Evolutionary conservation across 2,797 vertebrate species (phyloP), one percentile per base, ranked within the genome.

Genomic region (Notoglanidium macrostoma): DNA sequence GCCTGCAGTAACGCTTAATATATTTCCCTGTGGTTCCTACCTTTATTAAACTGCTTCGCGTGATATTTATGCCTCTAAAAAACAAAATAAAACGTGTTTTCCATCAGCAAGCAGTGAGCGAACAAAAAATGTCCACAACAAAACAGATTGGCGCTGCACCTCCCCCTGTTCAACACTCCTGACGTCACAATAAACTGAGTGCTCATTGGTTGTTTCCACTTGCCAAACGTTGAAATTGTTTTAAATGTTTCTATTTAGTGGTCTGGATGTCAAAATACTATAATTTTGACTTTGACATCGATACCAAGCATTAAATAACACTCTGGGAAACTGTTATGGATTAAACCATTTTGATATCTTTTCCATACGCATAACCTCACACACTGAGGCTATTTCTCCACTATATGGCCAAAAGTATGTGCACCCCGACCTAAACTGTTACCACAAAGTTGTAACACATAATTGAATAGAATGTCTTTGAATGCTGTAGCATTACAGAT

Each of bases 161-260:
- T 84, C 88, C 46, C 85, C 87, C 35, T 11, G 17, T 82, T 68
- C 86, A 35, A 84, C 77, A 84, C 91, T 85, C 90, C 90, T 83
- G 8, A 94, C 93, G 32, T 84, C 85, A 85, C 46, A 95, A 93
- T 88, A 95, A 94, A 21, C 91, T 76, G 88, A 1, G 55, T 80
- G 46, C 86, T 80, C 51, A 96, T 96, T 95, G 95, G 95, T 26
- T 8, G 88, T 89, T 90, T 81, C 55, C 40, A 40, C 40, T 40
- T 40, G 40, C 40, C 40, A 40, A 40, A 40, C 40, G 40, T 40
- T 40, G 40, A 40, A 40, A 3, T 40, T 40, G 40, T 40, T 40
- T 40, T 40, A 40, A 40, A 40, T 40, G 4, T 40, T 2, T 0
- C 14, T 76, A 51, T n/a, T 12, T 14, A 51, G 11, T 49, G 23